Base-by-base conservation (phyloP, 2,888 invertebrate genomes). In the Aleiodes alternator region DNA sequence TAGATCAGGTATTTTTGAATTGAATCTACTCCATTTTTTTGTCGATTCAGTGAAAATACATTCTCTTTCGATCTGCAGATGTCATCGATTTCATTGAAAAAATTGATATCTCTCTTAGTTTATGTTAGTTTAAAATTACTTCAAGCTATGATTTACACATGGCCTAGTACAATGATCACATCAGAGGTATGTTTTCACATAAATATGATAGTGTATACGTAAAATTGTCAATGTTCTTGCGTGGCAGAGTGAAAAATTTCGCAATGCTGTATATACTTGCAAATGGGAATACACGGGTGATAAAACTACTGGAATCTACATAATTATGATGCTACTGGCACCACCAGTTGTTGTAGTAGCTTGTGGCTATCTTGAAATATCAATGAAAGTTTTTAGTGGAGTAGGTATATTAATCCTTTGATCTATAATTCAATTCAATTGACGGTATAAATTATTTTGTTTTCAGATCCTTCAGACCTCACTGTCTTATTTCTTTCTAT, bases 1-100 rank as follows among this genome's bases (percentile, higher is more conserved):
- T 77, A 2, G 72, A 77, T 16, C 78, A 80, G 80, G 83, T 84
- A 72, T 61, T 5, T 31, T 68, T 7, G 0, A 16, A 16, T 16
- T 14, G 7, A 14, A 16, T 53, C 16, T 8, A 16, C 11, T 7
- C 34, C 4, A 7, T 11, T 53, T 16, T 53, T 14, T 16, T 16
- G n/a, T n/a, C n/a, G 14, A 4, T 7, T 5, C 12, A 53, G 16
- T 16, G 4, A 14, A 14, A 43, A 11, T 9, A 9, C 3, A 7
- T 43, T 5, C 43, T 43, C 9, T 43, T 43, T 43, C 38, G 5
- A 11, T 43, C 11, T 43, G 7, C 43, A 43, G 43, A 43, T 43
- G 43, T 43, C 43, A 43, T 43, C 43, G 11, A 43, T 43, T 16
- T 16, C 53, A 8, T 4, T 53, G 14, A 14, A 16, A 53, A 16